phyloP scores from a whole-genome alignment of 2,113 vertebrate species.

The Tamias sibiricus region DNA sequence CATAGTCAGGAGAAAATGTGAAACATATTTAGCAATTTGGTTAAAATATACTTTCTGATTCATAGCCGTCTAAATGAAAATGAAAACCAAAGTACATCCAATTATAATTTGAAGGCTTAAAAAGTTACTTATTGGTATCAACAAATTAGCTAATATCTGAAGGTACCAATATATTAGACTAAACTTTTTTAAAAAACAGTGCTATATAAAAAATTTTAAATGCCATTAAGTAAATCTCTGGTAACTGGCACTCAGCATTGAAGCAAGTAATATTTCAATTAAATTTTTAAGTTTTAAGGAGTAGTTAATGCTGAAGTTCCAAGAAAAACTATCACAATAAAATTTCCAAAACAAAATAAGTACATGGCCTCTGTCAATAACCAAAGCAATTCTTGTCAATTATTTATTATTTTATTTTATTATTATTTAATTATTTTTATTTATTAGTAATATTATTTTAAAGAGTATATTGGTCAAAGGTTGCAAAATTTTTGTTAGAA shows the following conservation, averaged over 20 bases:
- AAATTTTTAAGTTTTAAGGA: neutral
- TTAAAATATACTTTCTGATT: neutral
- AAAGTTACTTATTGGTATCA: neutral
- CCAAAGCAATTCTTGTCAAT: neutral
- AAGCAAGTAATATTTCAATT: neutral
- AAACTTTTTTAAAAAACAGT: neutral
- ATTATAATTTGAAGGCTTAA: neutral
- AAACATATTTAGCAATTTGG: neutral
- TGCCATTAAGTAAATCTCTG: neutral
- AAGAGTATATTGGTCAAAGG: neutral
- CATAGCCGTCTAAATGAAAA: neutral
- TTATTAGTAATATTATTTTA: neutral
- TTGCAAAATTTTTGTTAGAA: neutral
- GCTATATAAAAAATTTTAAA: neutral
- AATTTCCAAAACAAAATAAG: neutral
- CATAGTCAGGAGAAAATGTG: neutral
- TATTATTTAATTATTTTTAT: neutral
- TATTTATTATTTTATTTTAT: neutral
- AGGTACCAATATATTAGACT: neutral
- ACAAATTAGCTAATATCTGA: neutral
- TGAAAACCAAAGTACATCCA: neutral
- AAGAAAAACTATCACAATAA: neutral
- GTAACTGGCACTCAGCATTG: neutral
- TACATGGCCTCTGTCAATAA: neutral
- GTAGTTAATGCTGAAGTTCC: neutral